A percentile compares a stretch with the other conserved stretches of the same genome.
These are phyloP conservation scores for Lota lota DNA, from an alignment of 2,113 vertebrate genomes.

Conservation along the genomic window DNA sequence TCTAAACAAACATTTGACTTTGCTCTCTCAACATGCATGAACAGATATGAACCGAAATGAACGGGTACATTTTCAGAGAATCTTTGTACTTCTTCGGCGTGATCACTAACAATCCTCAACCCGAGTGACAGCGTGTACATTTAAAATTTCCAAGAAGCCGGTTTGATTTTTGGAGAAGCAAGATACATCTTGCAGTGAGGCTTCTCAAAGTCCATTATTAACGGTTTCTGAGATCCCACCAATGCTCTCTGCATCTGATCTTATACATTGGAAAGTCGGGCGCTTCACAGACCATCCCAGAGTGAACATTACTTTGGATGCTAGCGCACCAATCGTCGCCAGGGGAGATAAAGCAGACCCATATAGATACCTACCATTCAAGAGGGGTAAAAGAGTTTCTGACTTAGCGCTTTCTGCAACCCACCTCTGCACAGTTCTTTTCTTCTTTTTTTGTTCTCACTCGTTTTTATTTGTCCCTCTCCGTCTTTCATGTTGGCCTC, in stretches of 20 bases:
- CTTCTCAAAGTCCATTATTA: constrained; percentile 73
- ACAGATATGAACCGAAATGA: no score
- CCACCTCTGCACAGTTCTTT: no score
- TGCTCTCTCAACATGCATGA: no score
- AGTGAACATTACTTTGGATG: constrained; percentile 56
- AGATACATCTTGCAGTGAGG: constrained; percentile 57
- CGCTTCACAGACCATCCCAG: constrained; percentile 47
- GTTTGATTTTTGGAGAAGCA: constrained; percentile 57
- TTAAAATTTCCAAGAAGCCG: constrained; percentile 60
- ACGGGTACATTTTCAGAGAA: no score
- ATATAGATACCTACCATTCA: constrained; percentile 1
- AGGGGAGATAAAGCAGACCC: constrained; percentile 36
- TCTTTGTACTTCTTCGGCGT: no score
- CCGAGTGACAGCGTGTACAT: constrained; percentile 69
- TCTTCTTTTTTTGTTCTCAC: no score
- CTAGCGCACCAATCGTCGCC: constrained; percentile 37
- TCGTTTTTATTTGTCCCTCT: no score
- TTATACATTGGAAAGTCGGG: constrained; percentile 59
- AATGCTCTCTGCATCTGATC: constrained; percentile 61
- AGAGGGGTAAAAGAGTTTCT: no score
- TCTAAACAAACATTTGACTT: no score
- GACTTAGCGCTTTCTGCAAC: no score
- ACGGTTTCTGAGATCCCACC: constrained; percentile 64
- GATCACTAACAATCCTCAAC: constrained; percentile 41
- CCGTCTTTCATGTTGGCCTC: no score